Conservation (phyloP, 2,113 vertebrate genomes). For the Microtus ochrogaster region DNA sequence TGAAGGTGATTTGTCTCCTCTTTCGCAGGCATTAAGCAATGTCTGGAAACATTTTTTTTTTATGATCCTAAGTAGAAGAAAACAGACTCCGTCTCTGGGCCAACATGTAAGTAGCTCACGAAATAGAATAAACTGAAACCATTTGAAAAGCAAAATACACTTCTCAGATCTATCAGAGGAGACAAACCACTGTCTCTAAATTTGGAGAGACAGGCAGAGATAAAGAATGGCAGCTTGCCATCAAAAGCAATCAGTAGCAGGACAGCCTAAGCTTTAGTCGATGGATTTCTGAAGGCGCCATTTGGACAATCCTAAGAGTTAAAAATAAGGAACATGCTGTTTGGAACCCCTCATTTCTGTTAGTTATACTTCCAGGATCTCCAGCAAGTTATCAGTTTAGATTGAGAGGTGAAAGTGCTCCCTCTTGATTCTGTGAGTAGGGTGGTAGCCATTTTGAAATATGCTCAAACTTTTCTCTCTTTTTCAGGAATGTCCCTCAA, state of each 20-base stretch:
- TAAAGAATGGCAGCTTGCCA: not conserved
- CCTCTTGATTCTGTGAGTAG: not conserved
- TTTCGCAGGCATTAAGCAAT: not conserved
- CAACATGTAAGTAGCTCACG: not conserved
- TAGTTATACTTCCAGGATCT: not conserved
- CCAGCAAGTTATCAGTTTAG: not conserved
- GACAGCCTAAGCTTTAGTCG: not conserved
- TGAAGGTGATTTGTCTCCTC: not conserved
- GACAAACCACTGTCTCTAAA: not conserved
- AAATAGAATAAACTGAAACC: not conserved
- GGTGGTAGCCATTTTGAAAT: not conserved
- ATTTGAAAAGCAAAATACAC: conserved; percentile 23
- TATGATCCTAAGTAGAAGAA: not conserved
- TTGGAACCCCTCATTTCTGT: not conserved
- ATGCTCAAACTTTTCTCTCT: not conserved
- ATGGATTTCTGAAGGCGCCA: not conserved
- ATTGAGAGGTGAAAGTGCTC: not conserved
- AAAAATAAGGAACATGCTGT: not conserved
- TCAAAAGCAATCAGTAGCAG: not conserved
- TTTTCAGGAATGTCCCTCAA: not conserved
- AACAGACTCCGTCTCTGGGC: not conserved
- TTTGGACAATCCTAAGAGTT: not conserved
- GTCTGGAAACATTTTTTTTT: conserved; percentile 21
- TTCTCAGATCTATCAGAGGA: not conserved
- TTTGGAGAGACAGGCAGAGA: not conserved